Evolutionary conservation across 2,797 vertebrate genomes (phyloP).

Genomic region (Vipera ursinii): DNA sequence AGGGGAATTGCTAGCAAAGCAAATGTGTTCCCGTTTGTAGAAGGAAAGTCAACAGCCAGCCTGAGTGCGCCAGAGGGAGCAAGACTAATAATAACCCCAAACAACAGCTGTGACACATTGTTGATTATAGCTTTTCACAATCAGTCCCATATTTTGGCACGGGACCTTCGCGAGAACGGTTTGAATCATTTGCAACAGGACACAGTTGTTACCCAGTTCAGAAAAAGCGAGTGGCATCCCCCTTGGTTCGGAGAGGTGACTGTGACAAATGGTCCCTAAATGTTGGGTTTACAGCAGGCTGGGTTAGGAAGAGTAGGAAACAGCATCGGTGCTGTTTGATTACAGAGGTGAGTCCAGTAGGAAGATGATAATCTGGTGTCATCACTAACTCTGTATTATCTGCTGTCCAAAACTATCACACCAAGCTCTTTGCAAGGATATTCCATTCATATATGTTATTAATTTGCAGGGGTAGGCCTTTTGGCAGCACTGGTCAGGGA

Average conservation of each 20-base stretch:
- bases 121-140: slow-evolving; percentile 72
- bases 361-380: not conserved
- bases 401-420: not conserved
- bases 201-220: not conserved
- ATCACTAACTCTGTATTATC: not conserved
- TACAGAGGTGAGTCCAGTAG: not conserved
- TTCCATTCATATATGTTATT: not conserved
- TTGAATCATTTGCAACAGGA: slow-evolving; percentile 73
- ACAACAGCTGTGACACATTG: slow-evolving; percentile 82
- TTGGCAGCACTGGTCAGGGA: not conserved
- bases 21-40: slow-evolving; percentile 8
- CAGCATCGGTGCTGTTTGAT: not conserved
- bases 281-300: fast-evolving
- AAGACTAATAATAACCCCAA: not conserved
- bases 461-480: not conserved
- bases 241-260: too few species aligned
- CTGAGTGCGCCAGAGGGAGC: not conserved
- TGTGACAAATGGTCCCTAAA: not conserved
- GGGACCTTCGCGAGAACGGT: slow-evolving; percentile 78
- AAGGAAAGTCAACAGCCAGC: not conserved
- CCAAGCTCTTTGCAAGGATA: not conserved
- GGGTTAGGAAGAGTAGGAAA: not conserved
- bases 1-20: slow-evolving; percentile 49
- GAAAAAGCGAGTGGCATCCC: not conserved
- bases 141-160: slow-evolving; percentile 79